Base-by-base conservation (phyloP, 2,113 vertebrate genomes). In the Xiphias gladius region DNA sequence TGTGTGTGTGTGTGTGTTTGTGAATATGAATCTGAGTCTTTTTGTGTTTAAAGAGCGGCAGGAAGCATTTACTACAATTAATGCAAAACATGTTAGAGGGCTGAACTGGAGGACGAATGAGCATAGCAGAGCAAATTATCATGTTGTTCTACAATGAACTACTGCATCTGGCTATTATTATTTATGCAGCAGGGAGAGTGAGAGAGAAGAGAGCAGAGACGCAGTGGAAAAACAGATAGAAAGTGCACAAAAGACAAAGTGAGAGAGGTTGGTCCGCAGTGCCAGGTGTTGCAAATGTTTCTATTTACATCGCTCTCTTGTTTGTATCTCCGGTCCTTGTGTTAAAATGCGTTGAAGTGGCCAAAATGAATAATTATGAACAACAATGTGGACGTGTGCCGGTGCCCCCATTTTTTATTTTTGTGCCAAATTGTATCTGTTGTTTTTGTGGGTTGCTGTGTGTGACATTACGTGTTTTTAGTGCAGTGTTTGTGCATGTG, bases 41-140 rank as follows among this genome's bases (percentile, higher is more conserved):
- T 57, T 46, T 52, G 48, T 46, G 20, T 41, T 61, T 17, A 30
- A 32, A 37, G 30, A 24, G 55, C 6, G 0, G 46, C 26, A 24
- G 26, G 63, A 43, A 37, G 22, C 63, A 26, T 46, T 73, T 67
- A 67, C 46, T 14, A 68, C 22, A 13, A 62, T 24, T 62, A 55
- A 73, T 78, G 54, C 14, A 26, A 62, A 79, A 16, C 54, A 54
- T 57, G 48, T 48, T 32, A 30, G 35, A 46, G 9, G 9, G 65
- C n/a, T 75, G 48, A 74, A 64, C 28, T 58, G 57, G 30, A 80
- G 65, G 58, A 79, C 76, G 74, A 74, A 74, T 68, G 55, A 37
- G 43, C 37, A 39, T 0, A 30, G 48, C 62, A 12, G 26, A 81
- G 62, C 46, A 62, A 69, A 68, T 79, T 52, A 63, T 78, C 17